A percentile compares a stretch with the other conserved stretches of the same genome.
These are phyloP conservation scores for Eucidaris tribuloides DNA, from an alignment of 35 echinoderm and acorn worm species.

Conservation along the genomic window DNA sequence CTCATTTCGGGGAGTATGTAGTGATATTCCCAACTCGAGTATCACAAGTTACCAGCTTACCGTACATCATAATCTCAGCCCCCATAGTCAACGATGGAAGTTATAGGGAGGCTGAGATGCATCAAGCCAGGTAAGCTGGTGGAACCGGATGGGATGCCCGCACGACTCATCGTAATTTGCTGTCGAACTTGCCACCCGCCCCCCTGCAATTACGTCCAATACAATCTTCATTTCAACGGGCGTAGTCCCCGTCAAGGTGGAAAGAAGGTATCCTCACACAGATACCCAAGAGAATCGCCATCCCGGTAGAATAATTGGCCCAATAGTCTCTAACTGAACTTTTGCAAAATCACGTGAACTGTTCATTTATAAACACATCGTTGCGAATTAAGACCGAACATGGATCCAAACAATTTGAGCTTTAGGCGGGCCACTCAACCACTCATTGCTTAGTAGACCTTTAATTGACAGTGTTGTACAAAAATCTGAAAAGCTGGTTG, in stretches of 20 bases:
- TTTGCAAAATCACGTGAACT: slow-evolving; percentile 45
- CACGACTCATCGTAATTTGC: slow-evolving; percentile 31
- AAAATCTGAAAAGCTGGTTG: background rate
- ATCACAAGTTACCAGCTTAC: too few relatives aligned
- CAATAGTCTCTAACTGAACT: slow-evolving; percentile 36
- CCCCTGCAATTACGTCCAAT: slow-evolving; percentile 38
- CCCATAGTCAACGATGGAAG: background rate
- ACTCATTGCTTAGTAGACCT: slow-evolving; percentile 38
- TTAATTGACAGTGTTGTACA: background rate
- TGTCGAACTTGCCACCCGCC: slow-evolving; percentile 21
- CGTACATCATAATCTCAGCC: too few relatives aligned
- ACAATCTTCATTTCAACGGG: slow-evolving; percentile 19
- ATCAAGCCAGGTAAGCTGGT: slow-evolving; percentile 4
- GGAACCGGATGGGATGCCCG: slow-evolving; percentile 44
- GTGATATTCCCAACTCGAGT: too few relatives aligned
- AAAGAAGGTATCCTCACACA: slow-evolving; percentile 44
- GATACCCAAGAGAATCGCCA: slow-evolving; percentile 18
- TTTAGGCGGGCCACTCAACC: background rate
- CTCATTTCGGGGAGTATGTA: too few relatives aligned
- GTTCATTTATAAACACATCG: slow-evolving; percentile 22
- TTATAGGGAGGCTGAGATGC: background rate
- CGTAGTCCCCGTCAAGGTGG: slow-evolving; percentile 15
- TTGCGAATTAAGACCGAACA: background rate
- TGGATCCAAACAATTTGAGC: slow-evolving; percentile 42
- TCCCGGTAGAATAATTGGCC: slow-evolving; percentile 11